phyloP scores from a whole-genome alignment of 2,888 invertebrate species.

The Corbicula japonica region DNA sequence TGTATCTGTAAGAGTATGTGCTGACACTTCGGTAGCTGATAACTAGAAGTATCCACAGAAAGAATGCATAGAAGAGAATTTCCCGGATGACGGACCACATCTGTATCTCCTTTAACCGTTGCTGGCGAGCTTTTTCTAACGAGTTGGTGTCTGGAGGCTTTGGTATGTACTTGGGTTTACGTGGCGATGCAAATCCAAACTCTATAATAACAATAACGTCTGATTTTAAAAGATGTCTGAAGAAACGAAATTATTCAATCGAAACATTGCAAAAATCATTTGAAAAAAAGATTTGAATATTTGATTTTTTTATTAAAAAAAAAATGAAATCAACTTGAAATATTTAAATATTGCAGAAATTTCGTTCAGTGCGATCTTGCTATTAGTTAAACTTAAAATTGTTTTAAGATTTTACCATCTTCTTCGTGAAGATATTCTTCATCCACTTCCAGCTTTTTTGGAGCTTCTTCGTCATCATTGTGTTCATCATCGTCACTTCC shows the following conservation, averaged over 20 bases:
- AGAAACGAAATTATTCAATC: background rate
- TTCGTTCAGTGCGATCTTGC: too few relatives aligned
- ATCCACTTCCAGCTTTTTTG: slow-evolving; percentile 80
- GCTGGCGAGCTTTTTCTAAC: slow-evolving; percentile 84
- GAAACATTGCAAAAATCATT: too few relatives aligned
- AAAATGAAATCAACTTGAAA: too few relatives aligned
- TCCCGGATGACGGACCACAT: slow-evolving; percentile 87
- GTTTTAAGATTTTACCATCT: too few relatives aligned
- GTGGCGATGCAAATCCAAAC: slow-evolving; percentile 74
- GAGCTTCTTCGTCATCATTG: slow-evolving; percentile 79
- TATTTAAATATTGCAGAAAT: too few relatives aligned
- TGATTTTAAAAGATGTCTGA: slow-evolving; percentile 8
- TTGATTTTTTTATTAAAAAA: too few relatives aligned
- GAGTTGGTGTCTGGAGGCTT: slow-evolving; percentile 84
- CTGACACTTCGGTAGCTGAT: slow-evolving; percentile 87
- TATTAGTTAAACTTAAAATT: too few relatives aligned
- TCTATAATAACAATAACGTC: slow-evolving; percentile 62
- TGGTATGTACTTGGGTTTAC: slow-evolving; percentile 83
- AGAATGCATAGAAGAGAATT: slow-evolving; percentile 87
- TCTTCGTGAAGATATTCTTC: slow-evolving; percentile 84
- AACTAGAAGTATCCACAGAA: slow-evolving; percentile 87
- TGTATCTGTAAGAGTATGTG: slow-evolving; percentile 85
- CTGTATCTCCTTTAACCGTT: slow-evolving; percentile 86
- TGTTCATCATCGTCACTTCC: slow-evolving; percentile 82
- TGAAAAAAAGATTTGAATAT: too few relatives aligned